Evolutionary conservation across 2,113 vertebrate species (phyloP), one percentile per base, ranked within the genome.

Genomic region (Periophthalmus modestus): DNA sequence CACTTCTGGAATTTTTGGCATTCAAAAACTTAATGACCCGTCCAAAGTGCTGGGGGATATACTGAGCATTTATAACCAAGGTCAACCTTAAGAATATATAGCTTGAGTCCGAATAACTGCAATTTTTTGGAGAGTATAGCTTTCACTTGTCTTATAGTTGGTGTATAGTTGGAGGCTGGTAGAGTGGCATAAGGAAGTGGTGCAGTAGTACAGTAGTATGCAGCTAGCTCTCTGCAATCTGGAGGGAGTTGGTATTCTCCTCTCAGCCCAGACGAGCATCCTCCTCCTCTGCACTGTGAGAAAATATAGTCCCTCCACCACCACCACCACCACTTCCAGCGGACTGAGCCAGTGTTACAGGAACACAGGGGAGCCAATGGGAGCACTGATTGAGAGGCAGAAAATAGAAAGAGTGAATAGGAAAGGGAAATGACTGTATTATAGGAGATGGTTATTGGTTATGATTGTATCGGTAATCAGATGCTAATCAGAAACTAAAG

Each of bases 211-310:
- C 78, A 75, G 68, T 85, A 36, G 18, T 65, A 82, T 16, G 76
- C 79, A 75, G 85, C 54, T n/a, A n/a, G 19, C 52, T 5, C 75
- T 83, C 85, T 89, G 82, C 84, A 79, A 81, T 86, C 84, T 83
- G 82, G 73, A 54, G 88, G 85, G 84, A 85, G 82, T 89, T 88
- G 80, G 86, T 88, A 85, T 88, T 89, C 87, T 88, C 85, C 84
- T 89, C 79, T 81, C 19, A 82, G 66, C 77, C 75, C 83, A 82
- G 81, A 73, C 77, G 52, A 57, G 77, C 84, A 82, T 74, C 62
- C 77, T 83, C 85, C 72, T 85, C 77, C 77, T 79, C 82, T 85
- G 79, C 83, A 80, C 72, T 72, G 75, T 74, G 85, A 81, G 76
- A 79, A 85, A 86, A 84, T 71, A 66, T 74, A 62, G 36, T 85